Conservation (phyloP, 1,140 invertebrate genomes). For the Anastrepha obliqua region DNA sequence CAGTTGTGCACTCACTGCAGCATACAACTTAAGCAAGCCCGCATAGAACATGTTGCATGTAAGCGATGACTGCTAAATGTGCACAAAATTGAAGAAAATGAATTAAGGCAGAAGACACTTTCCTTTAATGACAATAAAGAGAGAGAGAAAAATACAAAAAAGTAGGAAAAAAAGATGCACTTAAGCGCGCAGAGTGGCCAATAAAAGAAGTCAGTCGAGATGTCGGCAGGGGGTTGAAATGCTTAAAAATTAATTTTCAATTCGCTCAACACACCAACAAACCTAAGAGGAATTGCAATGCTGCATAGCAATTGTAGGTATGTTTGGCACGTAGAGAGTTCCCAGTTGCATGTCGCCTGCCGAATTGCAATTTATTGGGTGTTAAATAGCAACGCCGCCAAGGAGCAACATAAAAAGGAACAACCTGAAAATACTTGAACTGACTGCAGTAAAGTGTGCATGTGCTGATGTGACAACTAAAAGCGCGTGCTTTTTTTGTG, state of each 20-base stretch:
- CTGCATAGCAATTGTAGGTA: neutral
- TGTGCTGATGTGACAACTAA: no score
- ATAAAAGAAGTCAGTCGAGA: conserved; percentile 33
- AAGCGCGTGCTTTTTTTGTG: no score
- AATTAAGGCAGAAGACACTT: neutral
- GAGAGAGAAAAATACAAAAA: neutral
- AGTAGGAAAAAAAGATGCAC: neutral
- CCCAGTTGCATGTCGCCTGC: neutral
- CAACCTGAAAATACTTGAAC: conserved; percentile 24
- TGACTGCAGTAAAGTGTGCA: neutral
- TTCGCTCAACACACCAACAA: neutral
- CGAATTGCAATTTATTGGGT: conserved; percentile 53
- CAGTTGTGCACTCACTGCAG: neutral
- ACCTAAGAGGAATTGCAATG: neutral
- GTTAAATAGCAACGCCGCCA: conserved; percentile 46
- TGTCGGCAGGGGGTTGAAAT: neutral
- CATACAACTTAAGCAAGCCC: neutral
- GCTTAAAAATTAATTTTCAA: conserved; percentile 51
- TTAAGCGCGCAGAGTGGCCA: conserved; percentile 29
- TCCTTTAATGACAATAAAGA: neutral
- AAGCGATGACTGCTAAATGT: conserved; percentile 2
- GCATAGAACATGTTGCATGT: neutral
- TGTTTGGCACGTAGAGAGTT: conserved; percentile 25
- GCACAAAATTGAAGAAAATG: conserved; percentile 39
- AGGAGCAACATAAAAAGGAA: conserved; percentile 13